Percentiles rank a stretch among this genome's conserved stretches.
These are phyloP conservation scores for Pristionchus mayeri DNA, from an alignment of 2,888 invertebrate genomes.

Conservation along the genomic window DNA sequence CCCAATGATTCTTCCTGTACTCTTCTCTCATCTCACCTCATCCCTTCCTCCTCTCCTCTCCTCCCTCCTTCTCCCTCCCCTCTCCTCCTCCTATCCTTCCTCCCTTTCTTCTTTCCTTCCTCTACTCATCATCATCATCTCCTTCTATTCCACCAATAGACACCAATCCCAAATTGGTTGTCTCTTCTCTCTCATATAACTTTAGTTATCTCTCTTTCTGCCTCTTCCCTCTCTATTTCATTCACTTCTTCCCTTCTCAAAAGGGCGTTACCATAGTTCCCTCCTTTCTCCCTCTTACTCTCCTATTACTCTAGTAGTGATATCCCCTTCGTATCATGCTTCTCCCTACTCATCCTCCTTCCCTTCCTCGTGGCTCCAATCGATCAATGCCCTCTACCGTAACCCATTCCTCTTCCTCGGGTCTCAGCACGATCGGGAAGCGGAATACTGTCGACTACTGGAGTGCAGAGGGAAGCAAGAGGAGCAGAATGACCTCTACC, in stretches of 20 bases:
- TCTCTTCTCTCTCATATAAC: slow-evolving; percentile 13
- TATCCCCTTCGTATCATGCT: slow-evolving; percentile 13
- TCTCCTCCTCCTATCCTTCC: too few relatives aligned
- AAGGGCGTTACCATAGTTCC: slow-evolving; percentile 35
- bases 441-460: background rate
- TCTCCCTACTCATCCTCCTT: background rate
- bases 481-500: slow-evolving; percentile 47
- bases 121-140: slow-evolving; percentile 23
- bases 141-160: slow-evolving; percentile 26
- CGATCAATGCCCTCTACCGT: background rate
- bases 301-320: slow-evolving; percentile 20
- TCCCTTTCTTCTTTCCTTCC: background rate
- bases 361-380: background rate
- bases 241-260: background rate
- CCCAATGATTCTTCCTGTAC: background rate
- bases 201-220: slow-evolving; percentile 13
- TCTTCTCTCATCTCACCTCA: too few relatives aligned
- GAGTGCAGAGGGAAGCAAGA: slow-evolving; percentile 37
- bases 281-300: background rate
- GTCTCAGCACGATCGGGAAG: slow-evolving; percentile 45
- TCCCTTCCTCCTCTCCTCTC: slow-evolving; percentile 22
- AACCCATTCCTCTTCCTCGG: background rate
- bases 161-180: slow-evolving; percentile 41
- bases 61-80: background rate
- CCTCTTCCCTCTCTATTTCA: background rate